Evolutionary conservation across 2,888 invertebrate species (phyloP), one percentile per base, ranked within the genome.

Genomic region (Axea sp.): DNA sequence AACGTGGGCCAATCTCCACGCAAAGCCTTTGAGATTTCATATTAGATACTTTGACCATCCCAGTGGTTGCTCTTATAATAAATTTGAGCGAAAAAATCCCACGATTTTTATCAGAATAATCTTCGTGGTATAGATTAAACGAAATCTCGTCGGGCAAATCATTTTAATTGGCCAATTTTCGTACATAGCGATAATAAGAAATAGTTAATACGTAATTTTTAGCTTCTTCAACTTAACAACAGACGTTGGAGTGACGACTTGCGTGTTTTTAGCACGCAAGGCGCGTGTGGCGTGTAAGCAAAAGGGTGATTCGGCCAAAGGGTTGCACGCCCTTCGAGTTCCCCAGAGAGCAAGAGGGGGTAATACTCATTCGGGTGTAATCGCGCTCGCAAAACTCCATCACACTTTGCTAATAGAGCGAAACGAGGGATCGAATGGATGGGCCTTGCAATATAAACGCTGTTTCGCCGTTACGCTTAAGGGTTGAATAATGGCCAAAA

Each of bases 331-430:
- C 73, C 75, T 76, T 74, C 69, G 45, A 68, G 62, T 79, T 78
- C 80, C 77, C 79, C 45, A 41, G 73, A 76, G 76, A 76, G 72
- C 49, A 65, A 72, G 72, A 73, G 67, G 72, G 78, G 78, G 83
- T 87, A 86, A 88, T 87, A 87, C 87, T 87, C 88, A 87, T 88
- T 87, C 84, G 85, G 82, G 87, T 87, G 86, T 88, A 88, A 88
- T 88, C 88, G 87, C 84, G 85, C 88, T 87, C 84, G 86, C 87
- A 87, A 87, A 88, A 87, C 88, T 88, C 87, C 87, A 88, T 88
- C 88, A 87, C 87, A 85, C 86, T 87, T 86, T 86, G 84, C 87
- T 87, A 87, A 87, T 87, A 87, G 87, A 86, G 84, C 83, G 81
- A 80, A 79, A 75, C 73, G 74, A 75, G 77, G 76, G 73, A 78